A percentile compares a stretch with the other conserved stretches of the same genome.
phyloP scores from a whole-genome alignment of 2,888 invertebrate genomes.

The Sesia apiformis region DNA sequence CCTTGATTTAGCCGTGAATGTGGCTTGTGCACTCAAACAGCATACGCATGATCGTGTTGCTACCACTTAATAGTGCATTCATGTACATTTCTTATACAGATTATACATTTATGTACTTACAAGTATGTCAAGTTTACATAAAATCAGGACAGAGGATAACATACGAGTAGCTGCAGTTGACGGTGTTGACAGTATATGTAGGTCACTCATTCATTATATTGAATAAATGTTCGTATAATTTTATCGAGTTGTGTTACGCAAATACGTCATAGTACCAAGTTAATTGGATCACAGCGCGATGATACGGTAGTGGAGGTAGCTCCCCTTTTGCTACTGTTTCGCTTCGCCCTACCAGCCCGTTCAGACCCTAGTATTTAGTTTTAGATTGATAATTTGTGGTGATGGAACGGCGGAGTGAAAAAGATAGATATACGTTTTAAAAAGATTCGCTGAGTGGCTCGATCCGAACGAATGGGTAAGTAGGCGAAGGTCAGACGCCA shows the following conservation, averaged over 20 bases:
- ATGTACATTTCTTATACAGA: conserved; percentile 38
- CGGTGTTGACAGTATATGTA: conserved; percentile 46
- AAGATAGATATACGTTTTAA: conserved; percentile 38
- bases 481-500: conserved; percentile 68
- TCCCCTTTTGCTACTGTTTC: no score
- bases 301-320: no score
- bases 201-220: conserved; percentile 26
- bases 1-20: conserved; percentile 36
- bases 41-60: conserved; percentile 18
- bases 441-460: conserved; percentile 55
- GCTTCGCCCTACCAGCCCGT: no score
- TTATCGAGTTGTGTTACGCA: neutral
- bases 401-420: neutral
- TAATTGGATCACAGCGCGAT: no score
- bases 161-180: conserved; percentile 42
- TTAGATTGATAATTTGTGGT: neutral
- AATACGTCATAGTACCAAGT: neutral
- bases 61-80: conserved; percentile 31
- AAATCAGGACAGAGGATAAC: conserved; percentile 66
- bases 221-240: neutral
- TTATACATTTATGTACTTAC: conserved; percentile 29
- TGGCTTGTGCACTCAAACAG: conserved; percentile 23
- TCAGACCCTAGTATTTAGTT: no score
- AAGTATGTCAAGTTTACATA: conserved; percentile 65
- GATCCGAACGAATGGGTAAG: conserved; percentile 61